A percentile compares a stretch with the other conserved stretches of the same genome.
phyloP scores from a whole-genome alignment of 2,888 invertebrate genomes.

The Melanchra persicariae region DNA sequence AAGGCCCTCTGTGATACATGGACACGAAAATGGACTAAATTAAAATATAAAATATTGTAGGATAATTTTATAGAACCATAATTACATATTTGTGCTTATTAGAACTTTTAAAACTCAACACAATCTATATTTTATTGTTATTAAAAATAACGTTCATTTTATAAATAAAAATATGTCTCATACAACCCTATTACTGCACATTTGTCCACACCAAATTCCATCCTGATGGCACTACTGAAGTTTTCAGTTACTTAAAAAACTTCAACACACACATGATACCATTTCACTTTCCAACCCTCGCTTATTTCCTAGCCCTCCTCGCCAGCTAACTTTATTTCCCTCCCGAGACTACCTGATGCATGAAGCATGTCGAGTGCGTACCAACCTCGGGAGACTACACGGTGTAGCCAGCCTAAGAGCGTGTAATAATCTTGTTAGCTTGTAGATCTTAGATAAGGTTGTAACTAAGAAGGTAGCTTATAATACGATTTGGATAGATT shows the following conservation, averaged over 20 bases:
- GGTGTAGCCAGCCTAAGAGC: constrained; percentile 37
- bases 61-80: too few relatives aligned
- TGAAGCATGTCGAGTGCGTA: constrained; percentile 54
- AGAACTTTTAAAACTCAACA: too few relatives aligned
- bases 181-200: too few relatives aligned
- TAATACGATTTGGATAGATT: not conserved
- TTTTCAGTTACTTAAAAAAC: too few relatives aligned
- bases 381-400: constrained; percentile 35
- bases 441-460: constrained; percentile 15
- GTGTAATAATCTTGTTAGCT: constrained; percentile 49
- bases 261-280: not conserved
- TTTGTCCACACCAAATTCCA: too few relatives aligned
- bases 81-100: too few relatives aligned
- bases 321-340: constrained; percentile 41
- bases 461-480: not conserved
- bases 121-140: too few relatives aligned
- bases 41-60: too few relatives aligned
- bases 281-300: constrained; percentile 1
- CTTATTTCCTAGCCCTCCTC: constrained; percentile 4
- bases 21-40: too few relatives aligned
- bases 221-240: too few relatives aligned
- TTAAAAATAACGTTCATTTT: too few relatives aligned
- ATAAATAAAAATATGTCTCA: not conserved
- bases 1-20: too few relatives aligned
- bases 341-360: constrained; percentile 53